A percentile compares a stretch with the other conserved stretches of the same genome.
These are phyloP conservation scores for Marmota flaviventris DNA, from an alignment of 2,113 vertebrate genomes.

Conservation along the genomic window DNA sequence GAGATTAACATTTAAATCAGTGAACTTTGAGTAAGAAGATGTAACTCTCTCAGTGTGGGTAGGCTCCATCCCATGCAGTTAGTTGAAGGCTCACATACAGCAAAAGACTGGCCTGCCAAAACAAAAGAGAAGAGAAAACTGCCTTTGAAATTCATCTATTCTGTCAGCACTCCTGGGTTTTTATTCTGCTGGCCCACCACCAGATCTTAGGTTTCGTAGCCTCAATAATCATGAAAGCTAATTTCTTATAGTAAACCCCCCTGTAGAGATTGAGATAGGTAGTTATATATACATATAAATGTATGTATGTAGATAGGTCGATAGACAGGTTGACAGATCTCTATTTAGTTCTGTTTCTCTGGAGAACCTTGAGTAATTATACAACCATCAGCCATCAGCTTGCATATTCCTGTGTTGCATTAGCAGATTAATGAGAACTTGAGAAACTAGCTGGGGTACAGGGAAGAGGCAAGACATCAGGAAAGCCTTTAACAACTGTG, in stretches of 20 bases:
- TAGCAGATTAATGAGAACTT: background rate
- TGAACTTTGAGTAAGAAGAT: background rate
- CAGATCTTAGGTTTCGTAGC: background rate
- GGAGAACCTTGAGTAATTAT: background rate
- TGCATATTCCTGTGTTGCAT: background rate
- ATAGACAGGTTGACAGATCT: background rate
- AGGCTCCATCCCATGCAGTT: background rate
- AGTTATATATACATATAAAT: background rate
- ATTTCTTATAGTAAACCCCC: background rate
- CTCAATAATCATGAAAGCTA: background rate
- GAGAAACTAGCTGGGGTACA: background rate
- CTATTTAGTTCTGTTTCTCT: background rate
- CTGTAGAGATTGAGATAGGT: too few species aligned
- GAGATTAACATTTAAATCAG: conserved; percentile 31
- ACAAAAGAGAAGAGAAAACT: background rate
- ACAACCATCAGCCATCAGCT: background rate
- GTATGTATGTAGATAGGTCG: background rate
- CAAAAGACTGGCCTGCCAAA: background rate
- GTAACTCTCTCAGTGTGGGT: background rate
- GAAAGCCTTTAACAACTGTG: background rate
- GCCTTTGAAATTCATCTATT: background rate
- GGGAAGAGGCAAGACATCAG: background rate
- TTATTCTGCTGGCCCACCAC: background rate
- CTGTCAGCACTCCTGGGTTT: background rate
- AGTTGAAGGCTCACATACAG: background rate